These are phyloP conservation scores for Pelvicachromis taeniatus DNA, from an alignment of 2,113 vertebrate species.

Conservation along the genomic window DNA sequence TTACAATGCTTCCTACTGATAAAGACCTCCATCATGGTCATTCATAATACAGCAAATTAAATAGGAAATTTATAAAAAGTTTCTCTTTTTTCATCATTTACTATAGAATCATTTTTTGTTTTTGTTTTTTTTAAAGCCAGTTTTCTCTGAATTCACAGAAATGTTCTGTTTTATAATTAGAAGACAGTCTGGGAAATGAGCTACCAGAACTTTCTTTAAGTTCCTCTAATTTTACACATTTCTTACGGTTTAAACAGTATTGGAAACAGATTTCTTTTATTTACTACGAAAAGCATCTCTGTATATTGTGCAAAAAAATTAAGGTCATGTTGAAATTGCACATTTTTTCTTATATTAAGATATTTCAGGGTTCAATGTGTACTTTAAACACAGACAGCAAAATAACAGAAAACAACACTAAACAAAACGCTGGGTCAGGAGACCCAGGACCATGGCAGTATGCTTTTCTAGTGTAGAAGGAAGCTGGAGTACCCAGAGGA, in stretches of 20 bases:
- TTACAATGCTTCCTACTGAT: rapidly evolving
- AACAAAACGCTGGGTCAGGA: too few relatives aligned
- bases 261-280: neutral
- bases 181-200: neutral
- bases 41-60: neutral
- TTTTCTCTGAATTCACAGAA: neutral
- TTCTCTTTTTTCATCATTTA: neutral
- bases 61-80: neutral
- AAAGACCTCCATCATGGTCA: neutral
- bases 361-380: neutral
- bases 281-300: neutral
- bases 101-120: neutral
- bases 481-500: neutral
- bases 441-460: too few relatives aligned
- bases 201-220: neutral
- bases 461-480: neutral
- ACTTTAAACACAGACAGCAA: too few relatives aligned
- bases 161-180: neutral
- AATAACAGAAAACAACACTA: too few relatives aligned
- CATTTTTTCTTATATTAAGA: neutral
- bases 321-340: neutral
- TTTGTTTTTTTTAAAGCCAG: rapidly evolving
- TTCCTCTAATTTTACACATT: neutral
- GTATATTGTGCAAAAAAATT: neutral
- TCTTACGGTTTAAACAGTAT: neutral